Base-by-base conservation (phyloP, 2,888 invertebrate genomes). In the Hemistola chrysoprasaria region DNA sequence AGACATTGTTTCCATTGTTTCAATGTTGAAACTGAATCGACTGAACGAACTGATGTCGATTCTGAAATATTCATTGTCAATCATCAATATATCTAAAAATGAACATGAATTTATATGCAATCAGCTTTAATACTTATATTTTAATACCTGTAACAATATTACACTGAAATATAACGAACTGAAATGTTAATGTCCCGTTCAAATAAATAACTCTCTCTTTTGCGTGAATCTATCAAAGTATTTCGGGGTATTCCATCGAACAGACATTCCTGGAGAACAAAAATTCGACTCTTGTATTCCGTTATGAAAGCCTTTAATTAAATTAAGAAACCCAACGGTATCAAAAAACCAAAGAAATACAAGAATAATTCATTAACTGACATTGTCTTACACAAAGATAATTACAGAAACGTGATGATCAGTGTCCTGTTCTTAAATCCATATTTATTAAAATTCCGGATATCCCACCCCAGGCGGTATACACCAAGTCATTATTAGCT, bases 201-300 rank as follows among this genome's bases (percentile, higher is more conserved):
- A 45, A 37, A 47, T 40, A 31, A 47, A 43, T 41, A 44, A 40
- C 36, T 16, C 16, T 2, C 37, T 31, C 26, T 39, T 50, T 39
- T 36, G 32, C 37, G 37, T 30, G 38, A 50, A 40, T 50, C 42
- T 39, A 20, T 45, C 39, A 40, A 49, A 42, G 45, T 39, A 16
- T 40, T 23, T 26, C 16, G 11, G 4, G 41, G 39, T 41, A 35
- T 40, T 49, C 47, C 47, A 33, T 22, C 38, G 38, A 43, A 40
- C 35, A 36, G 34, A 38, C 39, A 46, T 47, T 47, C 29, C 40
- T 36, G 20, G 8, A 27, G 35, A 43, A 47, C 39, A 43, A 47
- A 46, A 29, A 39, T 40, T 40, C 24, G 22, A 2, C 26, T 9
- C n/a, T 29, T n/a, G 35, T 35, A 38, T 38, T 42, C 26, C 40